A percentile compares a stretch with the other conserved stretches of the same genome.
phyloP scores from a whole-genome alignment of 2,888 invertebrate species.

The Drosophila merina region DNA sequence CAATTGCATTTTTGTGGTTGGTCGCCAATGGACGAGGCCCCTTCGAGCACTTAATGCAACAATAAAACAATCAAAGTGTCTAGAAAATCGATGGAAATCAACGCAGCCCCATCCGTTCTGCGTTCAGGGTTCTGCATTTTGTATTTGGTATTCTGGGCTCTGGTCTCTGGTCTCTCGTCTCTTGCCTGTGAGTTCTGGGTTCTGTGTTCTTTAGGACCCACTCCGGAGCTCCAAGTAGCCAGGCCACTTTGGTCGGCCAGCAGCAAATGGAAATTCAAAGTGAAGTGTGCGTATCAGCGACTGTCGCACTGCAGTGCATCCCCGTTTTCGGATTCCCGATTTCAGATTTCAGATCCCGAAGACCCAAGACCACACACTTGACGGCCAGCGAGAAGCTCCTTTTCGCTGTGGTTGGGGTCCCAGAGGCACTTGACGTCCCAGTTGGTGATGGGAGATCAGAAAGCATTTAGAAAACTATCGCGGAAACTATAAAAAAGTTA shows the following conservation, averaged over 20 bases:
- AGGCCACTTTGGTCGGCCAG: slow-evolving; percentile 55
- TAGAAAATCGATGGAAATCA: slow-evolving; percentile 80
- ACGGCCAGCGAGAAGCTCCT: slow-evolving; percentile 31
- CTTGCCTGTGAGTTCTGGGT: neutral
- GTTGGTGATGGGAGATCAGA: slow-evolving; percentile 54
- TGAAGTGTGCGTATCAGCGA: slow-evolving; percentile 78
- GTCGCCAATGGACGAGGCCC: slow-evolving; percentile 45
- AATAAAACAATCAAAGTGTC: slow-evolving; percentile 79
- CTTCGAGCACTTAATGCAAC: slow-evolving; percentile 74
- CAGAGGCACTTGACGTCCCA: slow-evolving; percentile 57
- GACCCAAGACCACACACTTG: slow-evolving; percentile 71
- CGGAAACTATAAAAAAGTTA: neutral
- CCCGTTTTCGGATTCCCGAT: slow-evolving; percentile 16
- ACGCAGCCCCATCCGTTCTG: slow-evolving; percentile 36
- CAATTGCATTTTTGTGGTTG: slow-evolving; percentile 77
- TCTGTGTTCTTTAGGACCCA: slow-evolving; percentile 2
- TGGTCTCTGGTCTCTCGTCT: neutral
- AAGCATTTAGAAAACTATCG: slow-evolving; percentile 21
- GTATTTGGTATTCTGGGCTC: neutral
- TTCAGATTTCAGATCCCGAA: slow-evolving; percentile 11
- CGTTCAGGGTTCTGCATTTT: neutral
- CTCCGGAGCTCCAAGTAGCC: slow-evolving; percentile 48
- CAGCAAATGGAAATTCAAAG: slow-evolving; percentile 76
- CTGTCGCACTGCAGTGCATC: slow-evolving; percentile 74
- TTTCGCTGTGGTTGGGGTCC: slow-evolving; percentile 40